Evolutionary conservation across 1,140 invertebrate species (phyloP).

Genomic region (Drosophila pseudoananassae): DNA sequence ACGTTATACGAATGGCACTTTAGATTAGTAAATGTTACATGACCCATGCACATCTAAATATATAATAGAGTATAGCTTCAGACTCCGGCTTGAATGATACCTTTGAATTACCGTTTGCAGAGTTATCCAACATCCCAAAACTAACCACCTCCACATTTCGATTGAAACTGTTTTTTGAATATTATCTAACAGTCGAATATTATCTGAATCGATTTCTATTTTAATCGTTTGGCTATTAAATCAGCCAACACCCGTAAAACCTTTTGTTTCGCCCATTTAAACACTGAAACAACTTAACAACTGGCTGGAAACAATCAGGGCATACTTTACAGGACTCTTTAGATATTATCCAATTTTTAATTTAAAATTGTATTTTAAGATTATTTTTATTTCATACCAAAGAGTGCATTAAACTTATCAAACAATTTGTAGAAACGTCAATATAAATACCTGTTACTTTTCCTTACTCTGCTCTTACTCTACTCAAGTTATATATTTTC

Average conservation of each 20-base stretch:
- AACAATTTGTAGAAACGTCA: too few relatives aligned
- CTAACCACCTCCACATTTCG: conserved; percentile 24
- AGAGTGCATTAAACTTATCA: too few relatives aligned
- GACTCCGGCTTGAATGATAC: neutral
- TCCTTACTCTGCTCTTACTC: neutral
- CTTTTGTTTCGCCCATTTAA: conserved; percentile 4
- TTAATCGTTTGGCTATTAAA: conserved; percentile 9
- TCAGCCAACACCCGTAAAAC: conserved; percentile 3
- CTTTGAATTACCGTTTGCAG: conserved; percentile 11
- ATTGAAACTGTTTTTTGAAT: neutral
- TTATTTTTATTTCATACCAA: too few relatives aligned
- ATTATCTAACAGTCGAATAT: neutral
- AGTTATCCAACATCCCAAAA: conserved; percentile 14
- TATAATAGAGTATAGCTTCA: neutral
- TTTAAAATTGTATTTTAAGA: too few relatives aligned
- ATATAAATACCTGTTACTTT: neutral
- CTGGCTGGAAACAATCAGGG: neutral
- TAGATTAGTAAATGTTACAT: conserved; percentile 47
- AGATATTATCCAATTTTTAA: too few relatives aligned
- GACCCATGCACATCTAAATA: conserved; percentile 14
- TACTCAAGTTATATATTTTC: too few relatives aligned
- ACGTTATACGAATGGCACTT: conserved; percentile 24
- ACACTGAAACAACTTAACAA: neutral
- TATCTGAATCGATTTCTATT: neutral
- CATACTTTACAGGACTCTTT: neutral